phyloP scores from a whole-genome alignment of 2,888 invertebrate species.

The Lissonota sp. region DNA sequence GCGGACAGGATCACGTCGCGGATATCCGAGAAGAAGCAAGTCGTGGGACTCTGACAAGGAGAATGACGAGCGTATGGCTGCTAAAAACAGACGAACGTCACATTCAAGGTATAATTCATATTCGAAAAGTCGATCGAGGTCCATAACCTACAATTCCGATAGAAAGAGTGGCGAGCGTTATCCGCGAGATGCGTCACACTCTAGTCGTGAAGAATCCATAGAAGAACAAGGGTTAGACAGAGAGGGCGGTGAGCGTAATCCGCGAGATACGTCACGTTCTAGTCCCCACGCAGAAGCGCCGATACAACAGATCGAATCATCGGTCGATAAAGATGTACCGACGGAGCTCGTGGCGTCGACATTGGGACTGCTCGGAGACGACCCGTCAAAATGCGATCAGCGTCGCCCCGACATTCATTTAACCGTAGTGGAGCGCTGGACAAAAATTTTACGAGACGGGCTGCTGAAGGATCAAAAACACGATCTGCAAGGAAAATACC shows the following conservation, averaged over 20 bases:
- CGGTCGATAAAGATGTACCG: neutral
- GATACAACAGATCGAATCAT: slow-evolving; percentile 19
- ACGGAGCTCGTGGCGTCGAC: slow-evolving; percentile 50
- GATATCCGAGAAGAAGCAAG: slow-evolving; percentile 17
- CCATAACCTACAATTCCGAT: slow-evolving; percentile 34
- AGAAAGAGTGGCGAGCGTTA: slow-evolving; percentile 50
- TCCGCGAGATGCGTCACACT: slow-evolving; percentile 54
- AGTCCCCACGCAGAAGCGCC: slow-evolving; percentile 1
- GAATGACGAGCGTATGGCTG: slow-evolving; percentile 59
- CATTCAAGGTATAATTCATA: slow-evolving; percentile 23
- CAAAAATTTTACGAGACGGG: slow-evolving; percentile 50
- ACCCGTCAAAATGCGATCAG: slow-evolving; percentile 42
- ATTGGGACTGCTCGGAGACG: slow-evolving; percentile 52
- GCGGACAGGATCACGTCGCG: slow-evolving; percentile 11
- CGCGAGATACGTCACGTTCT: slow-evolving; percentile 28
- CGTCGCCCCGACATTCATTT: slow-evolving; percentile 53
- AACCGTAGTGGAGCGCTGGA: slow-evolving; percentile 57
- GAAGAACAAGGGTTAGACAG: slow-evolving; percentile 31
- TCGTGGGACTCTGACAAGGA: slow-evolving; percentile 45
- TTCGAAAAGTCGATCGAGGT: slow-evolving; percentile 20
- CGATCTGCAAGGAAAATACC: slow-evolving; percentile 40
- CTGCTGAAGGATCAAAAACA: slow-evolving; percentile 37
- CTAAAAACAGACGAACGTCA: slow-evolving; percentile 57
- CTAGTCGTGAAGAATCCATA: slow-evolving; percentile 9
- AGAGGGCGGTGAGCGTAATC: slow-evolving; percentile 32